Base-by-base conservation (phyloP, 2,113 vertebrate genomes). In the Rhadina sibilatrix region DNA sequence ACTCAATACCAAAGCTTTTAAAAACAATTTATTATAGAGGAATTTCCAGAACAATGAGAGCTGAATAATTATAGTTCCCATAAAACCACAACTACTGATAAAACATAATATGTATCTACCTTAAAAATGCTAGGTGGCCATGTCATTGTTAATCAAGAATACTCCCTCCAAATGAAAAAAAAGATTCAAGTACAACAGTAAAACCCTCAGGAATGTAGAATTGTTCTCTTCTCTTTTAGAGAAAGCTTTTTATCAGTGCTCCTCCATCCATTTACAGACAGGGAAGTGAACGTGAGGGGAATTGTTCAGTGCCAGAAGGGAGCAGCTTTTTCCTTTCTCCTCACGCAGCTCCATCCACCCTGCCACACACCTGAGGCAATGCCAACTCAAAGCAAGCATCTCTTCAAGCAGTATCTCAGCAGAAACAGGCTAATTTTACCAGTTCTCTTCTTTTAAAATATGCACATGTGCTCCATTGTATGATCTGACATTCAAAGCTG, bases 401-500 rank as follows among this genome's bases (percentile, higher is more conserved):
- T 74, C 28, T 35, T 35, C 54, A 57, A 76, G 46, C 21, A 47
- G 5, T 3, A n/a, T 11, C 49, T 83, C 37, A 50, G 30, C 49
- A 82, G 71, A 90, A 92, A 47, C 12, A 20, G 35, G 42, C 31
- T 92, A 50, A 63, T 93, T 90, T 94, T 63, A 77, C n/a, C 59
- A 61, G 16, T 38, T 66, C 12, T 71, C 16, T 40, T 23, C 30
- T 69, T 71, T 42, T 46, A 78, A 90, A 61, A 70, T 23, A 86
- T 33, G 11, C 65, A 47, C 7, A 49, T 56, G 57, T 33, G 68
- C 69, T 80, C 42, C 50, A 66, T 31, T 77, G 68, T 86, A 54
- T 33, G 42, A 94, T n/a, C 30, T 86, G 78, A 70, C 72, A 90
- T 54, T 94, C 79, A 90, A 81, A 90, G 40, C n/a, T 89, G 63